A percentile compares a stretch with the other conserved stretches of the same genome.
phyloP scores from a whole-genome alignment of 2,113 vertebrate genomes.

The Colius striatus region DNA sequence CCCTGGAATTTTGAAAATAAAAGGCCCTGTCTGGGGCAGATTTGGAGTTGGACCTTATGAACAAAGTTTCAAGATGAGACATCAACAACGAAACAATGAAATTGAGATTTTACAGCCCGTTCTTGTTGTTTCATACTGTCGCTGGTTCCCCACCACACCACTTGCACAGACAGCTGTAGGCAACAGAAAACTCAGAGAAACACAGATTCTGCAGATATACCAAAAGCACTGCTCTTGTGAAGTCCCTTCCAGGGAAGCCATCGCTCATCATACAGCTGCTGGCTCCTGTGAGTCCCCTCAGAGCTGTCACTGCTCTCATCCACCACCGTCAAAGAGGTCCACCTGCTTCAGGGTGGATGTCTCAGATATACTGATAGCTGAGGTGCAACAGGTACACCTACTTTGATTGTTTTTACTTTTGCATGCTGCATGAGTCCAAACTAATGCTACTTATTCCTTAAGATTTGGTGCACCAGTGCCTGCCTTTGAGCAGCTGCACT shows the following conservation, averaged over 20 bases:
- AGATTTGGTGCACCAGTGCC: not conserved
- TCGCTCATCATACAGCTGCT: slow-evolving; percentile 53
- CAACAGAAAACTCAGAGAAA: slow-evolving; percentile 49
- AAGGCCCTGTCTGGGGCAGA: not conserved
- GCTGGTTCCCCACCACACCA: not conserved
- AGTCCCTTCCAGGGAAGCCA: slow-evolving; percentile 51
- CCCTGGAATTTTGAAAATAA: not conserved
- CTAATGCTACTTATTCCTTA: not conserved
- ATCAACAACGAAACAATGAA: not conserved
- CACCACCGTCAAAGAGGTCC: slow-evolving; percentile 55
- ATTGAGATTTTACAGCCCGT: not conserved
- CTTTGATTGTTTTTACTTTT: slow-evolving; percentile 15
- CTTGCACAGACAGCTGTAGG: not conserved
- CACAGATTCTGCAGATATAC: slow-evolving; percentile 34
- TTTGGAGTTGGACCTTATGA: not conserved
- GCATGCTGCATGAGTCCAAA: slow-evolving; percentile 32
- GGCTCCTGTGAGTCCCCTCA: slow-evolving; percentile 19
- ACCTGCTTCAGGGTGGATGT: slow-evolving; percentile 54
- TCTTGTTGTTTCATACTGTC: no score
- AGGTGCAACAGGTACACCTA: slow-evolving; percentile 40
- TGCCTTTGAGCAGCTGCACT: not conserved
- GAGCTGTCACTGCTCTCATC: slow-evolving; percentile 61
- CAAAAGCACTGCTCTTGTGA: slow-evolving; percentile 57
- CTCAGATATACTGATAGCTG: slow-evolving; percentile 45
- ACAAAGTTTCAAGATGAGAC: not conserved